Evolutionary conservation across 2,888 invertebrate genomes (phyloP).

Genomic region (Latrodectus hesperus): DNA sequence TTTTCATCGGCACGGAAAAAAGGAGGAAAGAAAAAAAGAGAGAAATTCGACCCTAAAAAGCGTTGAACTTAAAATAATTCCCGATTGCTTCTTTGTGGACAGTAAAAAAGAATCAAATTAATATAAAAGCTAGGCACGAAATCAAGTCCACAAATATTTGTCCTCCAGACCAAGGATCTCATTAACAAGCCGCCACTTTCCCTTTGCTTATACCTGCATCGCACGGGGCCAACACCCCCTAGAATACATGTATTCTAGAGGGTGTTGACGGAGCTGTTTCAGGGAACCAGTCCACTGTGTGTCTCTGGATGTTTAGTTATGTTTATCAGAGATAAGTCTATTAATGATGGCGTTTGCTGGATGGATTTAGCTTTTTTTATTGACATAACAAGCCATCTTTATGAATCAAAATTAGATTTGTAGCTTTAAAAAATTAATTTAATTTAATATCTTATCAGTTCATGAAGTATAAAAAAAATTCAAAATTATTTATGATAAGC

Average conservation of each 20-base stretch:
- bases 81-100: slow-evolving; percentile 68
- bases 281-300: slow-evolving; percentile 27
- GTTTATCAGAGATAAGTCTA: no score
- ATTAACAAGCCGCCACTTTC: slow-evolving; percentile 66
- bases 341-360: no score
- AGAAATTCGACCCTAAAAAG: slow-evolving; percentile 58
- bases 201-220: slow-evolving; percentile 61
- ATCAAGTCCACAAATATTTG: slow-evolving; percentile 69
- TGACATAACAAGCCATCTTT: no score
- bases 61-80: slow-evolving; percentile 69
- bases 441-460: no score
- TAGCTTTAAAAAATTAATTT: no score
- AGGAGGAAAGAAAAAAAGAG: slow-evolving; percentile 17
- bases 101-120: slow-evolving; percentile 69
- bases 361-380: no score
- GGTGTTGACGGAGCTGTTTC: slow-evolving; percentile 68
- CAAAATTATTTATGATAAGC: no score
- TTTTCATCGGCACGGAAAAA: slow-evolving; percentile 44
- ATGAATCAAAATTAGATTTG: no score
- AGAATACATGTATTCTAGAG: no score
- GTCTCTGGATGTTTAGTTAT: no score
- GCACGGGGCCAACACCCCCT: no score
- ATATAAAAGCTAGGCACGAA: slow-evolving; percentile 67
- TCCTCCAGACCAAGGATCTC: slow-evolving; percentile 67
- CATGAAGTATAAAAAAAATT: no score